Base-by-base conservation (phyloP, 2,888 invertebrate species). In the Cephus spinipes region DNA sequence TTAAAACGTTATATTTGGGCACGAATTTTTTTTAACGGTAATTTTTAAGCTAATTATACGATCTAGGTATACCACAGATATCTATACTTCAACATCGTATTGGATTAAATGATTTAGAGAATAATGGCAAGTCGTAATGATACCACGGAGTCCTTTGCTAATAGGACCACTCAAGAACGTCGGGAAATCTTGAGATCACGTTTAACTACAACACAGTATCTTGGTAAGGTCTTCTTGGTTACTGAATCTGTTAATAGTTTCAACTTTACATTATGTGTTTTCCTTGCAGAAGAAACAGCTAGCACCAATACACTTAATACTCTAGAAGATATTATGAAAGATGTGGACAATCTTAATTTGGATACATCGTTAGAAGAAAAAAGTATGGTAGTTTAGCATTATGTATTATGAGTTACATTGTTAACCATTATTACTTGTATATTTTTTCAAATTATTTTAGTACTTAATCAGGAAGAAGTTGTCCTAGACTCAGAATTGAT, bases 401-500 rank as follows among this genome's bases (percentile, higher is more conserved):
- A 30, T 11, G 36, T 55, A n/a, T 73, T 36, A 30, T 15, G 32
- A n/a, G 11, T 73, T 31, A 77, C 33, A n/a, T 11, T 78, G 36
- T 32, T n/a, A n/a, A 35, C 34, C 40, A 68, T 55, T 74, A 31
- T 55, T 30, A 73, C 75, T 36, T 15, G 11, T 30, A 35, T 34
- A 68, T 34, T n/a, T 15, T 12, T 31, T 33, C 32, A 23, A 79
- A 75, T 31, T 73, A 69, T 84, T 82, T 75, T 31, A 88, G 89
- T 84, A 15, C 79, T 82, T 32, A 82, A 86, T 81, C 89, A 89
- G 69, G 89, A 88, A 73, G 89, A 89, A 79, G 83, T 91, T 34
- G 79, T 91, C 31, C 77, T 91, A 77, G 91, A 91, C 81, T 90
- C 91, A 3, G 85, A 88, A 83, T 84, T 90, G 35, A 88, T 91